Percentiles rank a stretch among this genome's conserved stretches.
These are phyloP conservation scores for Amphipoea oculea DNA, from an alignment of 2,888 invertebrate species.

Conservation along the genomic window DNA sequence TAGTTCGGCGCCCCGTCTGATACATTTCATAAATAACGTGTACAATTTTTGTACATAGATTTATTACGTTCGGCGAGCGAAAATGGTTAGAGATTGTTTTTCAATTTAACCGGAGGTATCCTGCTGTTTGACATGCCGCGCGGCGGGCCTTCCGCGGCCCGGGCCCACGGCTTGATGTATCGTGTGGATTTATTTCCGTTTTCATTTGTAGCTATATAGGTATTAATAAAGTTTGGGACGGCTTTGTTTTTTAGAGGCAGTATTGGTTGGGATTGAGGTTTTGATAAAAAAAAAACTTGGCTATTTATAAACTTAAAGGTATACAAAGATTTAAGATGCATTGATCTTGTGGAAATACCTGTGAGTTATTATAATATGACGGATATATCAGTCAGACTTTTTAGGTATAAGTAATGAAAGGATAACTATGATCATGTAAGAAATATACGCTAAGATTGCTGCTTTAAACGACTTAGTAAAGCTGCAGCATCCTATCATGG, in stretches of 20 bases:
- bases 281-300: background rate
- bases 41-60: conserved; percentile 91
- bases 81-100: conserved; percentile 91
- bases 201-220: conserved; percentile 61
- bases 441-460: background rate
- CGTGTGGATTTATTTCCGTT: conserved; percentile 70
- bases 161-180: conserved; percentile 74
- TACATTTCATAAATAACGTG: conserved; percentile 90
- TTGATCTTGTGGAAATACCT: background rate
- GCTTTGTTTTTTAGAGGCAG: conserved; percentile 38
- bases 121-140: conserved; percentile 89
- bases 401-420: background rate
- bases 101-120: conserved; percentile 89
- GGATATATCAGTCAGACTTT: background rate
- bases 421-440: too few relatives aligned
- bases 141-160: conserved; percentile 77
- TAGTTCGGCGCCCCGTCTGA: conserved; percentile 82
- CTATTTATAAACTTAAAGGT: background rate
- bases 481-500: background rate
- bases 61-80: conserved; percentile 90
- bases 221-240: conserved; percentile 60
- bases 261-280: conserved; percentile 1
- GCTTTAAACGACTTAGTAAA: background rate
- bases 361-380: background rate
- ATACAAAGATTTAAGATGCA: background rate